These are phyloP conservation scores for Mesorhabditis belari DNA, from an alignment of 2,888 invertebrate genomes.

Conservation along the genomic window DNA sequence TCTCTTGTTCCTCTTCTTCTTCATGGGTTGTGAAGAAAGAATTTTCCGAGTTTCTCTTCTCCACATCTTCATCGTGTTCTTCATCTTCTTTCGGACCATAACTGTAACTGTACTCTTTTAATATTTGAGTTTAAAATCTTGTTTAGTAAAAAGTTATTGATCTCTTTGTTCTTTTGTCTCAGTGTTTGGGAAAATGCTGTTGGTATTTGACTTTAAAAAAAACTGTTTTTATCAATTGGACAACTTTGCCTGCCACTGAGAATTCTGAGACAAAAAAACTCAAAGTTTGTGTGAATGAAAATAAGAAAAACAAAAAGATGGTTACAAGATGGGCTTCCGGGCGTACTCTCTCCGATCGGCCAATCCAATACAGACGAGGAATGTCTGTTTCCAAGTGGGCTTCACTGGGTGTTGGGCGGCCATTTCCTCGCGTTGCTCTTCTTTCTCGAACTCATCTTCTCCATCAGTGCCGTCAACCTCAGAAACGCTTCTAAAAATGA, in stretches of 20 bases:
- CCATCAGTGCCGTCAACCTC: conserved; percentile 33
- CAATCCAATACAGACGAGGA: conserved; percentile 47
- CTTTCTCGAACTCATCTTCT: conserved; percentile 26
- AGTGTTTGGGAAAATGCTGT: too few relatives aligned
- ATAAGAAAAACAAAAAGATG: not conserved
- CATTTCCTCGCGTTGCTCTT: conserved; percentile 10
- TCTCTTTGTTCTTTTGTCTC: too few relatives aligned
- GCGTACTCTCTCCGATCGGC: conserved; percentile 29
- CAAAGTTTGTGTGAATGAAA: not conserved
- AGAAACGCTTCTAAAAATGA: conserved; percentile 24
- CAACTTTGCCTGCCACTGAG: too few relatives aligned
- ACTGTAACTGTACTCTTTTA: conserved; percentile 9
- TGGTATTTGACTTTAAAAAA: too few relatives aligned
- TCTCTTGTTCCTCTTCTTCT: not conserved
- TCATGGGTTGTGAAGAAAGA: too few relatives aligned
- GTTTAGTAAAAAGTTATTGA: too few relatives aligned
- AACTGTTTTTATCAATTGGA: too few relatives aligned
- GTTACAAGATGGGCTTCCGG: not conserved
- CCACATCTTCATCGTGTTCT: too few relatives aligned
- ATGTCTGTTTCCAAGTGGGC: conserved; percentile 32
- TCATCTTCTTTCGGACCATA: conserved; percentile 11
- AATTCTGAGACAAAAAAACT: too few relatives aligned
- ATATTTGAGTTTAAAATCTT: too few relatives aligned
- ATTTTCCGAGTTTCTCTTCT: too few relatives aligned
- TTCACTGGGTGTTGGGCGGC: conserved; percentile 12